phyloP scores from a whole-genome alignment of 2,113 vertebrate genomes.

The Grammomys dolichurus region DNA sequence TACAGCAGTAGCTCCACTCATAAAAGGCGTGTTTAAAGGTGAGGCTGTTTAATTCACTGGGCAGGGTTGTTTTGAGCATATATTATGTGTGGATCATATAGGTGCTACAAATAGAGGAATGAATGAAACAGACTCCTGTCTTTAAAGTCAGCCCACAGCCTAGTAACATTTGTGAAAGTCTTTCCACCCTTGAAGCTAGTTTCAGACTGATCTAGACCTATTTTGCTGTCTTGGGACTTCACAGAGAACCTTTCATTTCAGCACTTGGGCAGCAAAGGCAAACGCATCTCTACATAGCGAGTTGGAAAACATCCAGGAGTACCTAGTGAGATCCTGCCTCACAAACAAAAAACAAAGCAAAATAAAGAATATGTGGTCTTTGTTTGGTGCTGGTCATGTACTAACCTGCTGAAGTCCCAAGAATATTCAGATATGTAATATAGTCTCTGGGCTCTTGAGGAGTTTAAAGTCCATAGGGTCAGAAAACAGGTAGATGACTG shows the following conservation, averaged over 20 bases:
- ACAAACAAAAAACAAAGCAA: neutral
- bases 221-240: constrained; percentile 6
- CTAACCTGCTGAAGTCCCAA: neutral
- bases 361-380: constrained; percentile 7
- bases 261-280: neutral
- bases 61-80: neutral
- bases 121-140: constrained; percentile 25
- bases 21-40: constrained; percentile 96
- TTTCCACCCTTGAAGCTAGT: neutral
- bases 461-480: constrained; percentile 7
- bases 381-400: constrained; percentile 9
- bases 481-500: constrained; percentile 9
- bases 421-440: constrained; percentile 36
- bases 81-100: neutral
- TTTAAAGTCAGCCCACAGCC: constrained; percentile 14
- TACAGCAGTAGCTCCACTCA: constrained; percentile 90
- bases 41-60: constrained; percentile 61
- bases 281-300: neutral
- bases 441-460: neutral
- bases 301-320: neutral
- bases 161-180: constrained; percentile 19
- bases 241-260: neutral
- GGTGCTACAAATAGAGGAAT: neutral
- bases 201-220: constrained; percentile 30
- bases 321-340: neutral